Conservation (phyloP, 1,140 invertebrate species). For the Harlomillsia oculata region DNA sequence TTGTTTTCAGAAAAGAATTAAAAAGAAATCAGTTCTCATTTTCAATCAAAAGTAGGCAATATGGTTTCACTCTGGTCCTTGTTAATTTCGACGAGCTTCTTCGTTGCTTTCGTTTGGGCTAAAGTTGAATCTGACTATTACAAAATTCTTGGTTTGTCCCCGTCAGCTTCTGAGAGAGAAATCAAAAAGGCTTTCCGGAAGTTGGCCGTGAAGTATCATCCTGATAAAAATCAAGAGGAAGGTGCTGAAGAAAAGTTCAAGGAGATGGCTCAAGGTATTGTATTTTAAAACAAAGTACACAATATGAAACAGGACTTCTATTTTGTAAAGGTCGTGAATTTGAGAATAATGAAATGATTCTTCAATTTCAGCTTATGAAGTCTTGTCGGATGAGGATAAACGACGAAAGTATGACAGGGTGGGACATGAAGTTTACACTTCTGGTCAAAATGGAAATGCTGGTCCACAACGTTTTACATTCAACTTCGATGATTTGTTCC, state of each 20-base stretch:
- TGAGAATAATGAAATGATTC: background rate
- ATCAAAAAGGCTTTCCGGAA: slow-evolving; percentile 51
- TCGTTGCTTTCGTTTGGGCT: no score
- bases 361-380: slow-evolving; percentile 49
- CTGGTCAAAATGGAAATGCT: slow-evolving; percentile 12
- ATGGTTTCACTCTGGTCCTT: no score
- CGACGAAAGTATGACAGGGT: slow-evolving; percentile 53
- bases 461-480: slow-evolving; percentile 22
- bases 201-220: slow-evolving; percentile 46
- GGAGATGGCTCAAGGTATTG: slow-evolving; percentile 42
- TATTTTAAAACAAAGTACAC: background rate
- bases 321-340: slow-evolving; percentile 1
- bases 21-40: no score
- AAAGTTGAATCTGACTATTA: slow-evolving; percentile 40
- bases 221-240: slow-evolving; percentile 43
- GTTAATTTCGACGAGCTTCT: no score
- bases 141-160: slow-evolving; percentile 40
- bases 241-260: slow-evolving; percentile 42
- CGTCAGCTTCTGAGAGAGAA: slow-evolving; percentile 40
- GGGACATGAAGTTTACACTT: slow-evolving; percentile 46
- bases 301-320: background rate
- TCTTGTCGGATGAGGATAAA: slow-evolving; percentile 53
- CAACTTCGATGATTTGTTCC: slow-evolving; percentile 35
- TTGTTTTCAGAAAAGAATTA: no score
- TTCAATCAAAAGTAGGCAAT: no score